These are phyloP conservation scores for Papilio aristodemus DNA, from an alignment of 1,140 invertebrate species.

Conservation along the genomic window DNA sequence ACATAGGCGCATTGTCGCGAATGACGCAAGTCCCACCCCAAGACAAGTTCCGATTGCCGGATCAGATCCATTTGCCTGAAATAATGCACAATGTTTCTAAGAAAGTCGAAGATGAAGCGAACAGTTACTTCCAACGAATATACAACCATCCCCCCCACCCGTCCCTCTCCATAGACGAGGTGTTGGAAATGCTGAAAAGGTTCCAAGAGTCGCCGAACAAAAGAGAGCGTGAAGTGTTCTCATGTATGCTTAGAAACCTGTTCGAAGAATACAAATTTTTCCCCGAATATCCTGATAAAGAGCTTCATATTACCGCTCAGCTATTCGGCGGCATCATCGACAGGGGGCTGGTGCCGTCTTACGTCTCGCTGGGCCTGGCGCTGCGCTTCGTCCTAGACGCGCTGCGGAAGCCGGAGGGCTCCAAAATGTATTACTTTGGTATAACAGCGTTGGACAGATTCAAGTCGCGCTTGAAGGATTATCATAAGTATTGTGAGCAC, in stretches of 20 bases:
- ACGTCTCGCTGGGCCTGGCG: conserved; percentile 93
- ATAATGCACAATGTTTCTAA: conserved; percentile 89
- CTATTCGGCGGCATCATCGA: conserved; percentile 99
- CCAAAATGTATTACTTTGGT: conserved; percentile 98
- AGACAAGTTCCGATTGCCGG: conserved; percentile 83
- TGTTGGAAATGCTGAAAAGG: conserved; percentile 95
- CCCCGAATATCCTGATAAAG: conserved; percentile 98
- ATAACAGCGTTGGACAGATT: conserved; percentile 96
- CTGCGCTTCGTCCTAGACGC: conserved; percentile 96
- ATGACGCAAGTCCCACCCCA: conserved; percentile 83
- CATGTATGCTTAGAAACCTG: conserved; percentile 97
- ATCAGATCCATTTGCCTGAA: conserved; percentile 84
- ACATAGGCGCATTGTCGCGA: conserved; percentile 81
- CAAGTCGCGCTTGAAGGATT: conserved; percentile 95
- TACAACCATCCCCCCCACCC: conserved; percentile 98
- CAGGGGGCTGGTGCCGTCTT: conserved; percentile 93
- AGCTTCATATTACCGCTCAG: conserved; percentile 97
- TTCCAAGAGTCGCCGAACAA: conserved; percentile 95
- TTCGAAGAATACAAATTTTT: conserved; percentile 99
- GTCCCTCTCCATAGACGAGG: conserved; percentile 94
- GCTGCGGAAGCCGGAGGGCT: conserved; percentile 92
- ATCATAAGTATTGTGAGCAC: conserved; percentile 98
- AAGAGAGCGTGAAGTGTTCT: conserved; percentile 94
- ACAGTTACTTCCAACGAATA: conserved; percentile 98
- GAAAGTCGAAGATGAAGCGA: conserved; percentile 99